Evolutionary conservation across 2,888 invertebrate species (phyloP), one percentile per base, ranked within the genome.

Genomic region (Gasteruption jaculator): DNA sequence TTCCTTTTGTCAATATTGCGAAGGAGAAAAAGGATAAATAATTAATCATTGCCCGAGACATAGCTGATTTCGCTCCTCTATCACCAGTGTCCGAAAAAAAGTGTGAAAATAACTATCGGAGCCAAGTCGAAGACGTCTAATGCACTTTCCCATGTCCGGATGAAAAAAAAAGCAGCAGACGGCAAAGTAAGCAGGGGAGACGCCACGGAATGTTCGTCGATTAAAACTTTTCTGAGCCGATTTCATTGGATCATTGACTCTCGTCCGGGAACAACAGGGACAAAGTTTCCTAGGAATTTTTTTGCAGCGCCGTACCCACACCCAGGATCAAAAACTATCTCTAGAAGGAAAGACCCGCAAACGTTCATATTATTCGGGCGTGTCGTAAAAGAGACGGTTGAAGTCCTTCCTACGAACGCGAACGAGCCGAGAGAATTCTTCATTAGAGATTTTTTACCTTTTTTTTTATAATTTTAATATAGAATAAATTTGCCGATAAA

Each of bases 201-300:
- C 46, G 41, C 35, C 35, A 30, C 38, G 37, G 49, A 51, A 50
- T 45, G 44, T 46, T 46, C 49, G 48, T 53, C 64, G 65, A 67
- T 67, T 66, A 66, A 67, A 67, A 67, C 57, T 67, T 66, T 54
- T 57, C 54, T 58, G 56, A 61, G 59, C 53, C 42, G 42, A 41
- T 43, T 49, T 52, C 56, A 42, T 49, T 53, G 62, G 60, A 53
- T 62, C 57, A 57, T 59, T 57, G 64, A 54, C 48, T 50, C n/a
- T n/a, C n/a, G 42, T 31, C 45, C 41, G 41, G 46, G 50, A 58
- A 57, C 52, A 57, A 53, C 46, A 63, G 63, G 57, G 63, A 65
- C 61, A 57, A 56, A 59, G 52, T 57, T 60, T 53, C 50, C 53
- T 32, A 4, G 19, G 15, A 4, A 19, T 7, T 33, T 33, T n/a